Conservation (phyloP, 37 sponge, comb jelly and placozoan genomes). For the Crambe crambe region DNA sequence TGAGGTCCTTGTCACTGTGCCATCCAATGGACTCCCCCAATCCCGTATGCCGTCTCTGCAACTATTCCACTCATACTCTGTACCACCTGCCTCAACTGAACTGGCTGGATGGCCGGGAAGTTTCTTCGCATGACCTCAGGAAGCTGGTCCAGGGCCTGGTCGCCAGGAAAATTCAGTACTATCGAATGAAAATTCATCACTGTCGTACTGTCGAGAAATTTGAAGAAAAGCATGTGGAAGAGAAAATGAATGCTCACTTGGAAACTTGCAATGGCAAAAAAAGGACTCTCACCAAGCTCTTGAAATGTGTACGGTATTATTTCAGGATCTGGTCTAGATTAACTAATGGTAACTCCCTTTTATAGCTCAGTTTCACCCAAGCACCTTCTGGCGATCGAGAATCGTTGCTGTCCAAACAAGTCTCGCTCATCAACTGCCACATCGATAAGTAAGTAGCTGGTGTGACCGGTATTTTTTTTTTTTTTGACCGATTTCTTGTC, state of each 20-base stretch:
- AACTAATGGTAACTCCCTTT: background rate
- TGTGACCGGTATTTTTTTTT: too few relatives aligned
- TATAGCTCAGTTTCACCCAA: background rate
- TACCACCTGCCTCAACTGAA: conserved; percentile 78
- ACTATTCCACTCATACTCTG: conserved; percentile 85
- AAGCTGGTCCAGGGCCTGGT: conserved; percentile 72
- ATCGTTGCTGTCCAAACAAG: background rate
- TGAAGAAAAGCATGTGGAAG: conserved; percentile 9
- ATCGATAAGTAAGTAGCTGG: background rate
- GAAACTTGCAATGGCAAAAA: conserved; percentile 3
- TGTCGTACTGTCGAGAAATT: background rate
- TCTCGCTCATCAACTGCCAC: background rate
- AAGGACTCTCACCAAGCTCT: conserved; percentile 17
- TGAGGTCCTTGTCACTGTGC: conserved; percentile 69
- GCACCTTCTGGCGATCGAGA: background rate
- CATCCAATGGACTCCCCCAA: conserved; percentile 75
- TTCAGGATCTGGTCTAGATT: background rate
- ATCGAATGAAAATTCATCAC: conserved; percentile 67
- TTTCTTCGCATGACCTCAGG: conserved; percentile 51
- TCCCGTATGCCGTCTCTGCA: conserved; percentile 80
- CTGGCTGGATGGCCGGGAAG: conserved; percentile 63
- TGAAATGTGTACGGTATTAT: background rate
- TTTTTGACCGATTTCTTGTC: background rate
- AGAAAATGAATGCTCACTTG: conserved; percentile 1
- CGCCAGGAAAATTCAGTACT: conserved; percentile 77